Percentiles rank a stretch among this genome's conserved stretches.
Conservation (phyloP, 2,888 invertebrate genomes). For the Spodoptera picta region DNA sequence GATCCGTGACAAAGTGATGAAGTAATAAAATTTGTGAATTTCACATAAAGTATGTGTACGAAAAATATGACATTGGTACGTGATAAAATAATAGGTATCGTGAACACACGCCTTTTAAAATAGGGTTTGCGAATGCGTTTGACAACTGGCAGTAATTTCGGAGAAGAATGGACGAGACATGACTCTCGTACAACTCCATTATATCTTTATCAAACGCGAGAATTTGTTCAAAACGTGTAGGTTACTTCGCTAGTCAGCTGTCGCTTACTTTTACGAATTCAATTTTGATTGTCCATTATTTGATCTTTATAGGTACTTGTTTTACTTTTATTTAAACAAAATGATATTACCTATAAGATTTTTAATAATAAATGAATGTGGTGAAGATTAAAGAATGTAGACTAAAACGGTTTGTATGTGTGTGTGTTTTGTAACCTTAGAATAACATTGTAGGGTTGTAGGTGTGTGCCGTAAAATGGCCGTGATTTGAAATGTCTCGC, state of each 20-base stretch:
- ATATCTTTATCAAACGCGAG: slow-evolving; percentile 43
- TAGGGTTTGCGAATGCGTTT: slow-evolving; percentile 72
- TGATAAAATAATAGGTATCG: slow-evolving; percentile 78
- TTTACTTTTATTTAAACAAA: slow-evolving; percentile 4
- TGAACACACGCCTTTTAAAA: slow-evolving; percentile 69
- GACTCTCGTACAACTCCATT: slow-evolving; percentile 57
- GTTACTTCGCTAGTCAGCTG: slow-evolving; percentile 24
- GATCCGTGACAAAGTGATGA: slow-evolving; percentile 58
- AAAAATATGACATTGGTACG: slow-evolving; percentile 74
- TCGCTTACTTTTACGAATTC: slow-evolving; percentile 16
- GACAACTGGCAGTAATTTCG: slow-evolving; percentile 76
- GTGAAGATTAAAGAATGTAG: not conserved
- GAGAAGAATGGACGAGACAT: slow-evolving; percentile 74
- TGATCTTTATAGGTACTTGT: slow-evolving; percentile 1
- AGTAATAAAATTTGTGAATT: slow-evolving; percentile 59
- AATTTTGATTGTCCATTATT: slow-evolving; percentile 10
- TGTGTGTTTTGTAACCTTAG: slow-evolving; percentile 22
- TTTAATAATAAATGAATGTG: not conserved
- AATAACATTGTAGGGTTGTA: slow-evolving; percentile 35
- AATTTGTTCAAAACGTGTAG: slow-evolving; percentile 31
- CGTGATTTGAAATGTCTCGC: slow-evolving; percentile 69
- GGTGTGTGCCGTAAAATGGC: slow-evolving; percentile 58
- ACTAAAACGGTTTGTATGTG: slow-evolving; percentile 4
- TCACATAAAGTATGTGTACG: slow-evolving; percentile 59
- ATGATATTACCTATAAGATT: slow-evolving; percentile 1